Evolutionary conservation across 1,140 invertebrate genomes (phyloP).

Genomic region (Rhyzopertha dominica): DNA sequence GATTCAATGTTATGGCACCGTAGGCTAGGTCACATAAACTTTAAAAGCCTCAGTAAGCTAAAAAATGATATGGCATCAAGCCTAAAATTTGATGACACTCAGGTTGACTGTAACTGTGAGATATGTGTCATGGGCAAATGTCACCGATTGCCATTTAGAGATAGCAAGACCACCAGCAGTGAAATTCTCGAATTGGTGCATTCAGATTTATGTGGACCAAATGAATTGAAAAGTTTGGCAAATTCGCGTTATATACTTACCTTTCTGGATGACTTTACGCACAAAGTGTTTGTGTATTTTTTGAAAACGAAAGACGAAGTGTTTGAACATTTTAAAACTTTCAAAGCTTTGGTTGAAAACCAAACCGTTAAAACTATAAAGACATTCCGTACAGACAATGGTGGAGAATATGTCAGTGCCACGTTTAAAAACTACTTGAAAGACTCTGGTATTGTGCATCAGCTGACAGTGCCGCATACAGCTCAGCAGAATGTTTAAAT

Average conservation of each 20-base stretch:
- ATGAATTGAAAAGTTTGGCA: too few species aligned
- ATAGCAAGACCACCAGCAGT: background rate
- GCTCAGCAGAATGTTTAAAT: too few species aligned
- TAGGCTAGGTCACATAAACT: too few species aligned
- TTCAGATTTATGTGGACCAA: constrained; percentile 42
- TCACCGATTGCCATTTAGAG: constrained; percentile 2
- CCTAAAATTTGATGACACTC: too few species aligned
- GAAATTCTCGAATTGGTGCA: constrained; percentile 22
- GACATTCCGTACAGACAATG: constrained; percentile 11
- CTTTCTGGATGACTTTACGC: constrained; percentile 44
- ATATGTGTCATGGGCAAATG: constrained; percentile 3
- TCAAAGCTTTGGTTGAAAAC: constrained; percentile 25
- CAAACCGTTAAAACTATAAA: constrained; percentile 12
- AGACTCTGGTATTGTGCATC: too few species aligned
- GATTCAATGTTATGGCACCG: too few species aligned
- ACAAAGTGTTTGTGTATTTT: constrained; percentile 42
- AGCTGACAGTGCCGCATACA: too few species aligned
- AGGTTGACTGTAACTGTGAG: too few species aligned
- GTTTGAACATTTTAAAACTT: too few species aligned
- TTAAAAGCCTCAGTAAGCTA: too few species aligned
- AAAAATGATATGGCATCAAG: too few species aligned
- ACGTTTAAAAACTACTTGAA: constrained; percentile 8
- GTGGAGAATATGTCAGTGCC: constrained; percentile 5
- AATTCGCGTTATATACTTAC: constrained; percentile 43
- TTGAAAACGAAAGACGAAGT: constrained; percentile 33